These are phyloP conservation scores for Geopemphigus sp. DNA, from an alignment of 1,140 invertebrate species.

Conservation along the genomic window DNA sequence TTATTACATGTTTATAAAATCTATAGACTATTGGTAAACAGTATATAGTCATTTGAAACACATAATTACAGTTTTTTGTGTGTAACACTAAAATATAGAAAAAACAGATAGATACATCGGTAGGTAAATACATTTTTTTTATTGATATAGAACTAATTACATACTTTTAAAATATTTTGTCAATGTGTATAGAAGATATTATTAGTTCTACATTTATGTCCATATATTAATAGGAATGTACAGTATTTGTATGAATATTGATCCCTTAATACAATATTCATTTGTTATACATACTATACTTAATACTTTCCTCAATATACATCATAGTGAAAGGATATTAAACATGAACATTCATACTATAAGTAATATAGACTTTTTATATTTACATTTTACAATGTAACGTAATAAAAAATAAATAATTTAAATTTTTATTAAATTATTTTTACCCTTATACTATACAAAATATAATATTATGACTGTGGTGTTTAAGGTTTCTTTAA, in stretches of 20 bases:
- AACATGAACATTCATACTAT: slow-evolving; percentile 1
- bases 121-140: slow-evolving; percentile 29
- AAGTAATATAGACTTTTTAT: slow-evolving; percentile 14
- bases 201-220: slow-evolving; percentile 1
- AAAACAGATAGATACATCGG: neutral
- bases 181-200: slow-evolving; percentile 9
- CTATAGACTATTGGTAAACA: no score
- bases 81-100: neutral
- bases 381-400: slow-evolving; percentile 40
- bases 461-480: slow-evolving; percentile 30
- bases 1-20: no score
- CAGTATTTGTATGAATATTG: neutral
- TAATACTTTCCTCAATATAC: slow-evolving; percentile 6
- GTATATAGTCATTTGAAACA: no score
- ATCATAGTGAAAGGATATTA: slow-evolving; percentile 20
- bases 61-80: no score
- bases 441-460: slow-evolving; percentile 43
- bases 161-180: slow-evolving; percentile 11
- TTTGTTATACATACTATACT: slow-evolving; percentile 17
- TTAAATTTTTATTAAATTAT: slow-evolving; percentile 22
- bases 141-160: slow-evolving; percentile 9
- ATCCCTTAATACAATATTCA: neutral
- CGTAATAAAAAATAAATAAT: slow-evolving; percentile 36
- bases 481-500: slow-evolving; percentile 32
- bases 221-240: neutral